These are phyloP conservation scores for Tortrix viridana DNA, from an alignment of 2,888 invertebrate genomes.

Conservation along the genomic window DNA sequence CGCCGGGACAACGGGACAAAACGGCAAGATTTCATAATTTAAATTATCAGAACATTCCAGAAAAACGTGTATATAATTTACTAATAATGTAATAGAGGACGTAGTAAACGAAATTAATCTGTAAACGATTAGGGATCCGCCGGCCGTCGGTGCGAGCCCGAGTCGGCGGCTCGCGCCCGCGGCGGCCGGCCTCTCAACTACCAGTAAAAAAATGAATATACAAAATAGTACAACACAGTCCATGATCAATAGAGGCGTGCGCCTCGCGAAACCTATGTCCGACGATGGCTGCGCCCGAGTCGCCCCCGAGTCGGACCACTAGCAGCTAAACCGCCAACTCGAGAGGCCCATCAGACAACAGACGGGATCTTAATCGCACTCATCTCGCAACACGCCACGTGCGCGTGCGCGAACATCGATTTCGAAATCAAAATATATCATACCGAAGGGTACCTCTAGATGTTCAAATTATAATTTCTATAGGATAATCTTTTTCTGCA, in stretches of 20 bases:
- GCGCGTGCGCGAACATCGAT: constrained; percentile 10
- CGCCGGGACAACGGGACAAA: neutral
- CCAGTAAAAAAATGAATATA: constrained; percentile 45
- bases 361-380: no score
- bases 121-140: constrained; percentile 20
- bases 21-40: neutral
- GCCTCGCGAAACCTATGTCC: constrained; percentile 1
- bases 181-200: constrained; percentile 36
- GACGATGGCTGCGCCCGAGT: neutral
- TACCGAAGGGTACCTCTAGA: constrained; percentile 5
- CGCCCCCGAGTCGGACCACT: neutral
- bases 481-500: no score
- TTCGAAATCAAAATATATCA: constrained; percentile 2
- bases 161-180: constrained; percentile 7
- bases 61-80: constrained; percentile 23
- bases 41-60: constrained; percentile 30
- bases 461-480: no score
- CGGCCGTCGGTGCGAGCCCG: neutral
- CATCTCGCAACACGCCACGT: neutral
- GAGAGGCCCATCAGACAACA: no score
- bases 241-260: constrained; percentile 38
- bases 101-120: constrained; percentile 12
- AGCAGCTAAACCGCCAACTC: no score
- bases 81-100: constrained; percentile 9
- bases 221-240: constrained; percentile 46